phyloP scores from a whole-genome alignment of 2,797 vertebrate species.

The Mus minutoides region DNA sequence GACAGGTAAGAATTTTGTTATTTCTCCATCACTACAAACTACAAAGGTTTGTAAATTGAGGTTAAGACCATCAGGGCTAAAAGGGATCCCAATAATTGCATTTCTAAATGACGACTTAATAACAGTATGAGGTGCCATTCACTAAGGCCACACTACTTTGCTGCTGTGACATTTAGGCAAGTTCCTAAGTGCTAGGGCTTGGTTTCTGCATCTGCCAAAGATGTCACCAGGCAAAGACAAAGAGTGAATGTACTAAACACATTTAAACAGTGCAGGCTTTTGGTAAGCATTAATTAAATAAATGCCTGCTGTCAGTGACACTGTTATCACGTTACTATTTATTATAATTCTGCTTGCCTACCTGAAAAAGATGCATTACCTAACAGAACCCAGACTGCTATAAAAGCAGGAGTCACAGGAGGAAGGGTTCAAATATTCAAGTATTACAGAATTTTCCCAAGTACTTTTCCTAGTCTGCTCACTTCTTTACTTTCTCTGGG shows the following conservation, averaged over 20 bases:
- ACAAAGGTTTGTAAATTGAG: background rate
- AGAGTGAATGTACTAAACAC: background rate
- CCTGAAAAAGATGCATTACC: constrained; percentile 54
- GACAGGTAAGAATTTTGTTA: background rate
- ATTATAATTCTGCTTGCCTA: background rate
- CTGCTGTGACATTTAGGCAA: background rate
- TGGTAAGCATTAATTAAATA: constrained; percentile 37
- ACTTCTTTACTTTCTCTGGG: constrained; percentile 26
- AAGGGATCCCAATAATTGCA: constrained; percentile 17
- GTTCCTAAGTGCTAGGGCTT: background rate
- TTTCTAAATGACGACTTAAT: constrained; percentile 21
- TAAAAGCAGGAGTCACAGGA: constrained; percentile 36
- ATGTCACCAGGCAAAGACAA: background rate
- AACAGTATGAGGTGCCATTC: constrained; percentile 1
- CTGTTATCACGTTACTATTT: background rate
- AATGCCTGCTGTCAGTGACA: background rate
- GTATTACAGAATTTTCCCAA: constrained; percentile 59
- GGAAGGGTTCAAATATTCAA: constrained; percentile 67
- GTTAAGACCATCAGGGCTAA: background rate
- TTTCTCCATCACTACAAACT: constrained; percentile 21
- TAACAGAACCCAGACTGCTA: constrained; percentile 57
- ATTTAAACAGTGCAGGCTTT: background rate
- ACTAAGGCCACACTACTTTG: background rate
- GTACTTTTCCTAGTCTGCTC: constrained; percentile 37
- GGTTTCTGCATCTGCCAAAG: constrained; percentile 20